These are phyloP conservation scores for Gadus chalcogrammus DNA, from an alignment of 2,113 vertebrate genomes.

Conservation along the genomic window DNA sequence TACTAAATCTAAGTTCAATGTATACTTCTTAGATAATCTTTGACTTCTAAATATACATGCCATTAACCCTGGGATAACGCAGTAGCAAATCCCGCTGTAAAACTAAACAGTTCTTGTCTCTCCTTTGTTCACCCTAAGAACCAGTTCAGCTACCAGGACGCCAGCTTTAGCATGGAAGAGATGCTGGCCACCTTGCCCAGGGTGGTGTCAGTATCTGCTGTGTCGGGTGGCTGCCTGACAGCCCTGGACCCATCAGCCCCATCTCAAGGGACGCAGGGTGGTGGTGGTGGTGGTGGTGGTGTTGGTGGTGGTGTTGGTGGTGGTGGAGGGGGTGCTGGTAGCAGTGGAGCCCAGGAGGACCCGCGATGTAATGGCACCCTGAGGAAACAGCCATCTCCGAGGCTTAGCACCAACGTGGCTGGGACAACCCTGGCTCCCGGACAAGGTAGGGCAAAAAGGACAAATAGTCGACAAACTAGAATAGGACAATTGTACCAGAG, in stretches of 20 bases:
- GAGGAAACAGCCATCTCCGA: conserved; percentile 79
- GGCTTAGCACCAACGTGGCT: conserved; percentile 55
- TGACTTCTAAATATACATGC: too few relatives aligned
- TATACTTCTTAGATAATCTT: too few relatives aligned
- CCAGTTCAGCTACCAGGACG: conserved; percentile 89
- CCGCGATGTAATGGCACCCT: conserved; percentile 90
- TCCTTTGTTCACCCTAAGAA: conserved; percentile 67
- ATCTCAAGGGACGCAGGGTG: conserved; percentile 67
- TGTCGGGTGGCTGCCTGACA: conserved; percentile 63
- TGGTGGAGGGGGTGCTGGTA: conserved; percentile 19
- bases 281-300: conserved; percentile 60
- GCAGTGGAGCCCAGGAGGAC: conserved; percentile 69
- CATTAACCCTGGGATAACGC: too few relatives aligned
- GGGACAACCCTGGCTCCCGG: conserved; percentile 37
- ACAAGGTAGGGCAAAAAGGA: conserved; percentile 46
- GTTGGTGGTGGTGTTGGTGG: conserved; percentile 71
- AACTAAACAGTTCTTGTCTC: not conserved
- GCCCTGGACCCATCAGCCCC: conserved; percentile 70
- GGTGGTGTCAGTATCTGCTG: conserved; percentile 65
- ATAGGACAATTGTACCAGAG: too few relatives aligned
- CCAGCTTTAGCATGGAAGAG: conserved; percentile 79
- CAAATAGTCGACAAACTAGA: too few relatives aligned
- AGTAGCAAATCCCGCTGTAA: too few relatives aligned
- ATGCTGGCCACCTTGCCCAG: conserved; percentile 73
- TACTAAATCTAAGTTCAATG: too few relatives aligned